A percentile compares a stretch with the other conserved stretches of the same genome.
Conservation (phyloP, 2,797 vertebrate species). For the Rhynchonycteris naso region DNA sequence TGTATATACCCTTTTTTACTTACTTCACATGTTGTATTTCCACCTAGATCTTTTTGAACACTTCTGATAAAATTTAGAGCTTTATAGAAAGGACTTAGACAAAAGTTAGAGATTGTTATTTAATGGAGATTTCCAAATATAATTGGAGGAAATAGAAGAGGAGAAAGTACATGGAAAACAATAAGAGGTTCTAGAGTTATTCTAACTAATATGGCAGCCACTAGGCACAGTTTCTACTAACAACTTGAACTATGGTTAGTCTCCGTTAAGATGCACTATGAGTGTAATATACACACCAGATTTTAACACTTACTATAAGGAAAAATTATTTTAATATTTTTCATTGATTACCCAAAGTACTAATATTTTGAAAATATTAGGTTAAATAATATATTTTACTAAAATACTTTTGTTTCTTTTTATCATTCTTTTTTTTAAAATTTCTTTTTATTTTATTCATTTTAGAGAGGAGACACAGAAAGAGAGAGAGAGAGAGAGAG, state of each 20-base stretch:
- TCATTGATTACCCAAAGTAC: background rate
- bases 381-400: background rate
- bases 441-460: no score
- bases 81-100: background rate
- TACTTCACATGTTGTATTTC: background rate
- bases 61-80: background rate
- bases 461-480: no score
- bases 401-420: background rate
- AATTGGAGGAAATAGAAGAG: background rate
- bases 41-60: background rate
- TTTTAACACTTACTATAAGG: background rate
- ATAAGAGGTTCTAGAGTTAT: background rate
- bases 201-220: background rate
- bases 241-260: background rate
- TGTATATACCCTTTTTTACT: background rate
- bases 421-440: background rate
- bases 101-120: background rate
- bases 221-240: background rate
- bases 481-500: no score
- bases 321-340: background rate
- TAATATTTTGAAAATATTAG: background rate
- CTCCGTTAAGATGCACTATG: background rate
- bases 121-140: background rate
- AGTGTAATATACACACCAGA: background rate
- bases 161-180: background rate